phyloP scores from a whole-genome alignment of 1,140 invertebrate species.

The Lamellibrachia luymesi region DNA sequence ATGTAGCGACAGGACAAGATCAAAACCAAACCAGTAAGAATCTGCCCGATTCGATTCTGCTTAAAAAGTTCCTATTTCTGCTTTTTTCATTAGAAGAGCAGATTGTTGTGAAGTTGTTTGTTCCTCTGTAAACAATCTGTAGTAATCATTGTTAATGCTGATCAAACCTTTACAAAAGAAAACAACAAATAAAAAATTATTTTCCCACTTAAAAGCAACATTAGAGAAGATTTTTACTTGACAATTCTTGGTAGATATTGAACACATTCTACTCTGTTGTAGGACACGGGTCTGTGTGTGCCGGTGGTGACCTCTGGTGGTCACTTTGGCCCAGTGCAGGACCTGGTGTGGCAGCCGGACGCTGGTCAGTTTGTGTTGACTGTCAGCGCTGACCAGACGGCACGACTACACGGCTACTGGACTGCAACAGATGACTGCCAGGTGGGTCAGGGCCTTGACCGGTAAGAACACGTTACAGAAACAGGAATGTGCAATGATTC shows the following conservation, averaged over 20 bases:
- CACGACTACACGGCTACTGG: slow-evolving; percentile 85
- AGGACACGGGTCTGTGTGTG: slow-evolving; percentile 63
- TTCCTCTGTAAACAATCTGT: neutral
- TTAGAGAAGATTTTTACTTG: neutral
- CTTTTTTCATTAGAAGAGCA: neutral
- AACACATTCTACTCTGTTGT: neutral
- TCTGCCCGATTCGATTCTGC: neutral
- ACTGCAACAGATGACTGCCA: slow-evolving; percentile 33
- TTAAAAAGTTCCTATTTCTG: neutral
- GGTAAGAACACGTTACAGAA: too few species aligned
- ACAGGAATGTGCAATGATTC: too few species aligned
- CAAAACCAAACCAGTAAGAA: neutral
- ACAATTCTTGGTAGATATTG: neutral
- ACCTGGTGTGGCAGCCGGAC: slow-evolving; percentile 79
- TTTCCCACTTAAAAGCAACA: neutral
- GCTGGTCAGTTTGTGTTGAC: slow-evolving; percentile 71
- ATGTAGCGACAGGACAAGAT: too few species aligned
- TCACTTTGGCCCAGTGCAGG: slow-evolving; percentile 81
- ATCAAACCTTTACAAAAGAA: neutral
- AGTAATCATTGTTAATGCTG: neutral
- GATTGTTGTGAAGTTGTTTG: neutral
- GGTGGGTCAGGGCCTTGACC: slow-evolving; percentile 19
- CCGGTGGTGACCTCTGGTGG: slow-evolving; percentile 75
- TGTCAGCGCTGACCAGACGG: slow-evolving; percentile 83
- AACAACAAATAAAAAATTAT: neutral